Conservation (phyloP, 2,113 vertebrate species). For the Callospermophilus lateralis region DNA sequence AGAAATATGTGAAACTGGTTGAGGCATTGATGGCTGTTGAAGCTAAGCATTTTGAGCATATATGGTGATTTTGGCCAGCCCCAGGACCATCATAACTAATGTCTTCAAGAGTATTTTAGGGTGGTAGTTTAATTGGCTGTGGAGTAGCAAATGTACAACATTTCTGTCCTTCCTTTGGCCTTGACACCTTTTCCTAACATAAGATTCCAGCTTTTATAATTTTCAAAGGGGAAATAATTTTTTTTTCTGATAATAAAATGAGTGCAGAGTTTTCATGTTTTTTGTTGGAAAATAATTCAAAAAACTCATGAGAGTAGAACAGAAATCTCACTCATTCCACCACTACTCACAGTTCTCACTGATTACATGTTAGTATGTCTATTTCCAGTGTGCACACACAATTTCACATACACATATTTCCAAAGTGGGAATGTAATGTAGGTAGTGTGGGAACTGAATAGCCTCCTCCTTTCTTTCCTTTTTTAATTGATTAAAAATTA, state of each 20-base stretch:
- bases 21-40: background rate
- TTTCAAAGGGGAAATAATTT: constrained; percentile 22
- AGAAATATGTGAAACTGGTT: constrained; percentile 5
- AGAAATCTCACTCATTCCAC: background rate
- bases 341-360: background rate
- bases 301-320: background rate
- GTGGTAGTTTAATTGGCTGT: background rate
- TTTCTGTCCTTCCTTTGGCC: background rate
- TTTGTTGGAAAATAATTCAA: background rate
- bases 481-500: background rate
- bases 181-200: background rate
- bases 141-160: background rate
- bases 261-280: background rate
- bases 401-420: background rate
- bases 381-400: background rate
- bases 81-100: background rate
- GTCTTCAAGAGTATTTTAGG: background rate
- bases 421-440: background rate
- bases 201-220: background rate
- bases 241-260: background rate
- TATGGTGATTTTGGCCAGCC: background rate
- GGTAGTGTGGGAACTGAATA: background rate
- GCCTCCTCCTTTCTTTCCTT: background rate
- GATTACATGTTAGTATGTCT: background rate
- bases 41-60: background rate